Conservation (phyloP, 1,140 invertebrate genomes). For the Drosophila lini region DNA sequence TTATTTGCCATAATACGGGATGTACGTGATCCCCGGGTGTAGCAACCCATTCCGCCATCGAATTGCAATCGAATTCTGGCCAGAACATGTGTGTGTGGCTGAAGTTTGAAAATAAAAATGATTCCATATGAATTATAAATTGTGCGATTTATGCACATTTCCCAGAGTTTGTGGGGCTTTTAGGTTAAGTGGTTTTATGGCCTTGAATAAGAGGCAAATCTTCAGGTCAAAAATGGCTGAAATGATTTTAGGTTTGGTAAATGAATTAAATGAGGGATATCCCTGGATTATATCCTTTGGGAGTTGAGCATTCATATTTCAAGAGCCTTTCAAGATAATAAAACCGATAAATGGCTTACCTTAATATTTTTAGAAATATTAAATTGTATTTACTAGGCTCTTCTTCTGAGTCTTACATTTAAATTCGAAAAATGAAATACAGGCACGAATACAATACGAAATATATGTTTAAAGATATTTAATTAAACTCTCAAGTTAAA, state of each 20-base stretch:
- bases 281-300: background rate
- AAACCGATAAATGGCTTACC: too few relatives aligned
- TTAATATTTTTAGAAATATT: background rate
- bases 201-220: conserved; percentile 21
- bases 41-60: conserved; percentile 22
- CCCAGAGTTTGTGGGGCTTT: conserved; percentile 53
- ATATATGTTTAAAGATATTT: too few relatives aligned
- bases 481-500: background rate
- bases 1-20: conserved; percentile 78
- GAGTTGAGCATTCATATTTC: background rate
- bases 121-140: conserved; percentile 81
- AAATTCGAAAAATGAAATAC: too few relatives aligned
- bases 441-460: too few relatives aligned
- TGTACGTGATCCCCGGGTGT: conserved; percentile 55
- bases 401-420: background rate
- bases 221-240: background rate
- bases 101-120: conserved; percentile 51
- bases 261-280: conserved; percentile 7
- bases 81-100: conserved; percentile 22
- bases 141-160: conserved; percentile 70
- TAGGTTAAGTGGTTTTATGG: conserved; percentile 79
- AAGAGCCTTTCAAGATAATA: background rate
- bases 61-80: conserved; percentile 47
- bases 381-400: background rate
- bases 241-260: conserved; percentile 4